Percentiles rank a stretch among this genome's conserved stretches.
These are phyloP conservation scores for Tragelaphus eurycerus DNA, from an alignment of 2,797 vertebrate species.

Conservation along the genomic window DNA sequence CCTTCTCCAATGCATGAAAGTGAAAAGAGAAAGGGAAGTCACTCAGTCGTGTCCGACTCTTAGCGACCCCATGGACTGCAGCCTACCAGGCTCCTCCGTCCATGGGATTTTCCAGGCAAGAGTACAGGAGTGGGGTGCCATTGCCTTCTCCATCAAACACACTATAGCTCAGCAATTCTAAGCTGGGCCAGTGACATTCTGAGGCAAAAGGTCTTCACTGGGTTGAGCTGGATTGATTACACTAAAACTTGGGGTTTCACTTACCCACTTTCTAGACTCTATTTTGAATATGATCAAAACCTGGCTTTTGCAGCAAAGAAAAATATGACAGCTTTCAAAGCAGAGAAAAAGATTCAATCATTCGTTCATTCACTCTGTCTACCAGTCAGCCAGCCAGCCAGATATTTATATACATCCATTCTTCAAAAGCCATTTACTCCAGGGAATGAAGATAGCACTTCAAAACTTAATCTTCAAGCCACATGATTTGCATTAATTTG, in stretches of 20 bases:
- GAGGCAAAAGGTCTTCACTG: neutral
- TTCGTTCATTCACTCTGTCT: constrained; percentile 20
- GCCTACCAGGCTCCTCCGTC: no score
- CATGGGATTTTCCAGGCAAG: no score
- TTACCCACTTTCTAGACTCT: neutral
- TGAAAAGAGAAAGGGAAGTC: no score
- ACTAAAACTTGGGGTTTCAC: neutral
- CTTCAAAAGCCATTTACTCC: constrained; percentile 62
- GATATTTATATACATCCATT: constrained; percentile 56
- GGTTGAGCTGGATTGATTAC: neutral
- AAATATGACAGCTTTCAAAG: constrained; percentile 3
- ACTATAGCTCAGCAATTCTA: neutral
- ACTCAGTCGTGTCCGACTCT: no score
- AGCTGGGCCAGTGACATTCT: neutral
- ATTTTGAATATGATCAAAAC: constrained; percentile 25
- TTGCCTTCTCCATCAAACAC: neutral
- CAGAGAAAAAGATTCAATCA: constrained; percentile 55
- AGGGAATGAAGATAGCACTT: constrained; percentile 65
- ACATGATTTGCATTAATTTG: constrained; percentile 63
- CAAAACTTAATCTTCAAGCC: constrained; percentile 67
- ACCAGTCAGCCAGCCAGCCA: neutral
- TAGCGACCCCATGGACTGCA: no score
- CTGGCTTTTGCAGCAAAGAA: constrained; percentile 1
- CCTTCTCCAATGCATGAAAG: no score
- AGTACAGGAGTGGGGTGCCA: no score